Evolutionary conservation across 2,113 vertebrate genomes (phyloP), one percentile per base, ranked within the genome.

Genomic region (Prunella fulvescens): DNA sequence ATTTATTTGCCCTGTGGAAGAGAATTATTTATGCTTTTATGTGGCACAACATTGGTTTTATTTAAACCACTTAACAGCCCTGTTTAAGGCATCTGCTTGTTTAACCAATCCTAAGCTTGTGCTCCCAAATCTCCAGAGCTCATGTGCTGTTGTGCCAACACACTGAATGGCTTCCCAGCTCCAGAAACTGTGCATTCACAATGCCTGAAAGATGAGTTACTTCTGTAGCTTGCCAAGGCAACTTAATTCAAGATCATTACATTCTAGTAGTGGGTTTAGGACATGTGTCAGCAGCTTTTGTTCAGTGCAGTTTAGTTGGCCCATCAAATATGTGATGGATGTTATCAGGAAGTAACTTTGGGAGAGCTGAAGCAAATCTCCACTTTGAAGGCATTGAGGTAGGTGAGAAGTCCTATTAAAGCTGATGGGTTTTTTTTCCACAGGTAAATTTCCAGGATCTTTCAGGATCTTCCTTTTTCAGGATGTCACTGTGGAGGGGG

Each of bases 391-490:
- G 8, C 33, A 35, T 57, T 47, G 53, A 79, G n/a, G 23, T 19
- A 44, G 16, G 10, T 48, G 37, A 35, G n/a, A 45, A 82, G n/a
- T 82, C 39, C 28, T 72, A 4, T 65, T 69, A 48, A 37, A 92
- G 31, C 7, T 4, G 0, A 35, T 18, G 15, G 10, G 1, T 39
- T 58, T 37, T 1, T 44, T 81, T 91, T 35, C 42, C 1, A 2
- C 22, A 33, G 26, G 29, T 35, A 19, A 23, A 10, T 70, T 80
- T 60, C 22, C 37, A 62, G 13, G 31, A 40, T 80, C 44, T 64
- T 48, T 64, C 61, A 53, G 39, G 26, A 33, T 60, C 25, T 60
- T 72, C 39, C 29, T 57, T 86, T 72, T 53, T 44, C 57, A 72
- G 26, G 31, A 25, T 72, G 47, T 62, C 42, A 60, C 13, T 12